Evolutionary conservation across 2,888 invertebrate genomes (phyloP), one percentile per base, ranked within the genome.

Genomic region (Tanytarsus gracilentus): DNA sequence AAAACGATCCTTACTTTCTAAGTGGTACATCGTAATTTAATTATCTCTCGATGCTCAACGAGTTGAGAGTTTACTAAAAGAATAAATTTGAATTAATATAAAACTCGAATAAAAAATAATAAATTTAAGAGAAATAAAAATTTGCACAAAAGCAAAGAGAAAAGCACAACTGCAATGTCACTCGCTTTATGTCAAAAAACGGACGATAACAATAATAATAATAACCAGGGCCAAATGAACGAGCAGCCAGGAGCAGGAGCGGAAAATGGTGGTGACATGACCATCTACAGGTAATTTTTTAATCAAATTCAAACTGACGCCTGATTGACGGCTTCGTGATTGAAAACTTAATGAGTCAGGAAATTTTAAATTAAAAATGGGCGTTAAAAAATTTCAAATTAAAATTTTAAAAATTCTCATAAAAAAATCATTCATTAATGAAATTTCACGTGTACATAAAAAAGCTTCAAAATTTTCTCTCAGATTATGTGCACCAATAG

Each of bases 401-500:
- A n/a, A 33, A 33, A 33, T 4, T 33, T 33, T 5, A 9, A 2
- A 29, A 29, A 29, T 9, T 29, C 29, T n/a, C n/a, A n/a, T n/a
- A n/a, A n/a, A n/a, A n/a, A n/a, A n/a, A n/a, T n/a, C n/a, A n/a
- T n/a, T 36, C 16, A 36, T 36, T 36, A 14, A 36, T 7, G 9
- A 44, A 44, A 9, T 44, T 6, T 44, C 9, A 14, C 11, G 1
- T 1, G 1, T 2, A 5, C 1, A 25, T 50, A 11, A n/a, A n/a
- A n/a, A n/a, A n/a, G n/a, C n/a, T n/a, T n/a, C n/a, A n/a, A n/a
- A 1, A 30, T 49, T 59, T 29, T 59, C 21, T 23, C 49, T 29
- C 21, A 60, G 60, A 60, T 60, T 60, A 83, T 91, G 90, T 80
- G 91, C 92, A 68, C 91, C 91, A 67, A 91, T 91, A 76, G 91